phyloP scores from a whole-genome alignment of 2,888 invertebrate species.

The Macaria notata region DNA sequence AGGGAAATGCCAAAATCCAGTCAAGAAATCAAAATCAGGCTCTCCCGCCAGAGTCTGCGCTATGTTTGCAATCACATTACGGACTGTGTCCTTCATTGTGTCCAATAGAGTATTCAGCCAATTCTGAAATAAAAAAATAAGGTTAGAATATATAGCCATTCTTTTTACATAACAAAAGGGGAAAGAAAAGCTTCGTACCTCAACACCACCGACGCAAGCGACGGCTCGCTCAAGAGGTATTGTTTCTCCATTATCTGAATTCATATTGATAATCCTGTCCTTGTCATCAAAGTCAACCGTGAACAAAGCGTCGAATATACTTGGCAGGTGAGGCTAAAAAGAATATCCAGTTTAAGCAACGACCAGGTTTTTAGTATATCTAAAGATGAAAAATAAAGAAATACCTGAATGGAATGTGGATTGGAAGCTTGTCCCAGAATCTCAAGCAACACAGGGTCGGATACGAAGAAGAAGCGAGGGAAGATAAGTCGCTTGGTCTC shows the following conservation, averaged over 20 bases:
- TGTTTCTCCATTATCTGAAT: slow-evolving; percentile 89
- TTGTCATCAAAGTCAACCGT: slow-evolving; percentile 90
- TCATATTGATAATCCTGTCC: slow-evolving; percentile 88
- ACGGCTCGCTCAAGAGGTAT: slow-evolving; percentile 87
- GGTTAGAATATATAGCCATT: no score
- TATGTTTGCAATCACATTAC: slow-evolving; percentile 87
- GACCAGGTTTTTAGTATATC: no score
- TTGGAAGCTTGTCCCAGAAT: slow-evolving; percentile 95
- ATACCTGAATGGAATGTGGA: slow-evolving; percentile 88
- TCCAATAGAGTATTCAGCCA: slow-evolving; percentile 90
- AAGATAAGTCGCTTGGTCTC: slow-evolving; percentile 92
- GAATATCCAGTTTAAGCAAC: not conserved
- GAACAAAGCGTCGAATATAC: slow-evolving; percentile 92
- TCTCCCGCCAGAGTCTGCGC: slow-evolving; percentile 83
- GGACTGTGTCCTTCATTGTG: slow-evolving; percentile 88
- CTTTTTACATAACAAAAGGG: no score
- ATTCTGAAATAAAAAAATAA: slow-evolving; percentile 49
- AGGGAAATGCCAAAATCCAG: slow-evolving; percentile 86
- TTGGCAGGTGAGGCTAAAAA: slow-evolving; percentile 86
- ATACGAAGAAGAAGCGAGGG: slow-evolving; percentile 95
- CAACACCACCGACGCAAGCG: slow-evolving; percentile 90
- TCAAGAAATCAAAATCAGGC: slow-evolving; percentile 89
- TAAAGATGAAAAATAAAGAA: no score
- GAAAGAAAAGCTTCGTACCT: slow-evolving; percentile 58
- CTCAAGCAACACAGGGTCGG: slow-evolving; percentile 93